Conservation (phyloP, 1,140 invertebrate genomes). For the roundworm (Caenorhabditis elegans) region WBcel235 BX284605.5:5590001-5590500, state of each 20-base stretch:
- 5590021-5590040: constrained; percentile 33
- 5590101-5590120: constrained; percentile 45
- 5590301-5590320: not conserved
- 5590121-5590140: constrained; percentile 46
- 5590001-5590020: constrained; percentile 27
- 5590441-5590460: too few relatives aligned
- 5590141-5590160: not conserved
- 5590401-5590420: too few relatives aligned
- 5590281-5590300: not conserved
- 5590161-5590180: not conserved
- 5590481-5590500: too few relatives aligned
- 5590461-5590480: too few relatives aligned
- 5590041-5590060: constrained; percentile 19
- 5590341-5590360: not conserved
- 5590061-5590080: constrained; percentile 36
- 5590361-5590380: not conserved
- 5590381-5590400: too few relatives aligned
- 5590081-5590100: constrained; percentile 11
- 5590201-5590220: not conserved
- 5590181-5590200: not conserved
- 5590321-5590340: not conserved
- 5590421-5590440: too few relatives aligned
- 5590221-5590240: not conserved
- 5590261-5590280: not conserved
- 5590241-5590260: not conserved